These are phyloP conservation scores for Siderastrea siderea DNA, from an alignment of 92 coral and sea anemone species.

Conservation along the genomic window DNA sequence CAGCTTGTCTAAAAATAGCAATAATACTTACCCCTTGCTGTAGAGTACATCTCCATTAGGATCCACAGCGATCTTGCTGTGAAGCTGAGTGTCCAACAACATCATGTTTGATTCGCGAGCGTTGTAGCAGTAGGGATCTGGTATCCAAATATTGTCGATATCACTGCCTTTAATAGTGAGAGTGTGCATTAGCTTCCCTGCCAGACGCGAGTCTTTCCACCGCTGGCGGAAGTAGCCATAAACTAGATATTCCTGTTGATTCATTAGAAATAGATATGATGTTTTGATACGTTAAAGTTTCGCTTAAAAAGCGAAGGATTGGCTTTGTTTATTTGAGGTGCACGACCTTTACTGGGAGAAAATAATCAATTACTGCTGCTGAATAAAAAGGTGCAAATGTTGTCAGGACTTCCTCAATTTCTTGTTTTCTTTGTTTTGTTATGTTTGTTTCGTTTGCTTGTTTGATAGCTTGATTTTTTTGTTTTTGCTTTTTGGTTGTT, in stretches of 20 bases:
- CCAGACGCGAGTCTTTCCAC: slow-evolving; percentile 80
- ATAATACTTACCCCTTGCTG: slow-evolving; percentile 68
- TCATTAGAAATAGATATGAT: background rate
- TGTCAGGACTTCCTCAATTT: too few species aligned
- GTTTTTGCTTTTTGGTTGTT: too few species aligned
- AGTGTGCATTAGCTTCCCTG: slow-evolving; percentile 55
- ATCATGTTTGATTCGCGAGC: slow-evolving; percentile 82
- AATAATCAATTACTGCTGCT: too few species aligned
- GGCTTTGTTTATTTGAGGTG: too few species aligned
- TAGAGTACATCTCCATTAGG: slow-evolving; percentile 66
- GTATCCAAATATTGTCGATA: slow-evolving; percentile 75
- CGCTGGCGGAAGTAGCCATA: slow-evolving; percentile 77
- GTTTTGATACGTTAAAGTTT: background rate
- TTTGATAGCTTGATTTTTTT: too few species aligned
- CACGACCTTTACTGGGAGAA: too few species aligned
- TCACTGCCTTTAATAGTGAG: slow-evolving; percentile 74
- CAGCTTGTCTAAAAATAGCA: background rate
- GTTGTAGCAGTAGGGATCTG: slow-evolving; percentile 86
- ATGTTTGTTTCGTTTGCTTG: too few species aligned
- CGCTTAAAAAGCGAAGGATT: too few species aligned
- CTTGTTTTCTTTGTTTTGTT: too few species aligned
- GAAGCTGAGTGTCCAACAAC: slow-evolving; percentile 63
- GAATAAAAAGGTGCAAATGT: too few species aligned
- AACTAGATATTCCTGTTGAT: slow-evolving; percentile 69
- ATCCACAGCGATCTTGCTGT: slow-evolving; percentile 72